Percentiles rank a stretch among this genome's conserved stretches.
phyloP scores from a whole-genome alignment of 2,113 vertebrate genomes.

The Lethenteron camtschaticum region DNA sequence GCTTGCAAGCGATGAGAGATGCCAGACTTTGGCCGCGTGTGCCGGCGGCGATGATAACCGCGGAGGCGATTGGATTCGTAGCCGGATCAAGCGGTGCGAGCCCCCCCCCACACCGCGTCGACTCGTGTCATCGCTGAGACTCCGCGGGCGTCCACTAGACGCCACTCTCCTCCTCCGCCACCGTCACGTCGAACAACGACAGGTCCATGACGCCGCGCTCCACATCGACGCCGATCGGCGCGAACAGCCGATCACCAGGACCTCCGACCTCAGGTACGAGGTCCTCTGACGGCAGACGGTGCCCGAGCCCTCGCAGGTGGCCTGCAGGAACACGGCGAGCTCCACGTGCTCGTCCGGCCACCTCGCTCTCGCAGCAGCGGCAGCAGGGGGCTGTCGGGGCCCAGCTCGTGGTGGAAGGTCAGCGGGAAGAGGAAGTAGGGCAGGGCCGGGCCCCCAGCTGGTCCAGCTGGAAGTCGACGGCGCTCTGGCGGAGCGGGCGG shows the following conservation, averaged over 20 bases:
- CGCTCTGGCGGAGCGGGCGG: constrained; percentile 53
- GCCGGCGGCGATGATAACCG: no score
- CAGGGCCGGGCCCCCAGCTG: constrained; percentile 36
- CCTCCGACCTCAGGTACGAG: constrained; percentile 68
- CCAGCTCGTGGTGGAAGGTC: constrained; percentile 53
- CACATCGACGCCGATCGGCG: constrained; percentile 31
- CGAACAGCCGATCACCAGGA: constrained; percentile 37
- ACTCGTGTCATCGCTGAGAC: no score
- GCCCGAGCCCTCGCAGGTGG: constrained; percentile 66
- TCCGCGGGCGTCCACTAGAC: no score
- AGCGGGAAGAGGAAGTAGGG: constrained; percentile 70
- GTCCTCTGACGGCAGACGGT: constrained; percentile 73
- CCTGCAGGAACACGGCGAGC: constrained; percentile 64
- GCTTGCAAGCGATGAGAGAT: no score
- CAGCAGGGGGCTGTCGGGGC: constrained; percentile 46
- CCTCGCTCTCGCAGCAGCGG: constrained; percentile 33
- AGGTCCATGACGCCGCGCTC: constrained; percentile 43
- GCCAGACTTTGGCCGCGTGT: no score
- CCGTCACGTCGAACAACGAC: constrained; percentile 56
- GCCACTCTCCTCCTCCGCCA: no score
- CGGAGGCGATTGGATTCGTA: no score
- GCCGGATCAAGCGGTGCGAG: no score
- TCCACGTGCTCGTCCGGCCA: constrained; percentile 38
- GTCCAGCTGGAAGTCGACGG: constrained; percentile 56
- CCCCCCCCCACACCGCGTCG: no score